Evolutionary conservation across 2,888 invertebrate genomes (phyloP), one percentile per base, ranked within the genome.

Genomic region (Ornithoptera priamus): DNA sequence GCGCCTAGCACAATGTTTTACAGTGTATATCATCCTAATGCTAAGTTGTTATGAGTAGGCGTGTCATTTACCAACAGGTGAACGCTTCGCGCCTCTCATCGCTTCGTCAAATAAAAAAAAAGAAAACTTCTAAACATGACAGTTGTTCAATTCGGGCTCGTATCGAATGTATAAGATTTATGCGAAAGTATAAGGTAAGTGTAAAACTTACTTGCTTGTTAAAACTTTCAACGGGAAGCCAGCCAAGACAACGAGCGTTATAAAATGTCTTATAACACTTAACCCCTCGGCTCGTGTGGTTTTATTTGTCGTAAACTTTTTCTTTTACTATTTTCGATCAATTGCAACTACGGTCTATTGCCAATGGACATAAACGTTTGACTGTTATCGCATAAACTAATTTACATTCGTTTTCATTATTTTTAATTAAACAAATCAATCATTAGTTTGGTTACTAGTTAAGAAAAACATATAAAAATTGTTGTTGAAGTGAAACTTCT

Each of bases 271-370:
- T 86, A 90, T 90, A 88, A 88, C 83, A 89, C 88, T 89, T 87
- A 89, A 87, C 85, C 85, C 87, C 80, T 76, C 78, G 79, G 75
- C 82, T 75, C 75, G 81, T 83, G 81, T 84, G 85, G 86, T 87
- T 90, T 87, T 86, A 88, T 89, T 83, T 76, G 84, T 82, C 86
- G 83, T 90, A 90, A 89, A 90, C 81, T 85, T 85, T 10, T 42
- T 42, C 5, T 89, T 90, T 90, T 89, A 90, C 86, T 83, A 78
- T 84, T 80, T 71, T 78, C 84, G 82, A 85, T 85, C 84, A 83
- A 83, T 81, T 76, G 77, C 77, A 78, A 76, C 75, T 68, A 68
- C 63, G 75, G 74, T 78, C 82, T 80, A 85, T 84, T 79, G 84
- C 76, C 84, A 76, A 88, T 86, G 76, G 82, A 78, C 82, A 80